These are phyloP conservation scores for Montifringilla adamsi DNA, from an alignment of 2,113 vertebrate genomes.

Conservation along the genomic window DNA sequence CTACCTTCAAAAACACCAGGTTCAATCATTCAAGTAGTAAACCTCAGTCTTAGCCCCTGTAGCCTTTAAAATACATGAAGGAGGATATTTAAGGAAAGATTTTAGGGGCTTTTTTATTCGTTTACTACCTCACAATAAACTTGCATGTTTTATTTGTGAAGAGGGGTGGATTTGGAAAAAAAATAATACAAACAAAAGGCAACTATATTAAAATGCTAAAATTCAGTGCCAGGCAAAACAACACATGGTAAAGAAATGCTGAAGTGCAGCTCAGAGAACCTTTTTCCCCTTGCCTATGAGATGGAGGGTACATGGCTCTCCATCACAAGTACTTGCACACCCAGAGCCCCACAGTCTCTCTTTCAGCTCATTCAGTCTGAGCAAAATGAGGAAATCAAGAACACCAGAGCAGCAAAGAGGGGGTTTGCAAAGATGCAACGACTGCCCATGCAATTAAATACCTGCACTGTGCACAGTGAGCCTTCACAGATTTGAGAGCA, in stretches of 20 bases:
- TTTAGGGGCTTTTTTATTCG: background rate
- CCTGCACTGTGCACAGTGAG: background rate
- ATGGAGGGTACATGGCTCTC: background rate
- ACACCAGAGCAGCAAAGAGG: background rate
- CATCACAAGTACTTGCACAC: background rate
- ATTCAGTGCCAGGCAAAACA: background rate
- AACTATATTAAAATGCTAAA: background rate
- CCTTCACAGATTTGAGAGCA: background rate
- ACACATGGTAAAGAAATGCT: background rate
- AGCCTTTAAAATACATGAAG: background rate
- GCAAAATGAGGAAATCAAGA: background rate
- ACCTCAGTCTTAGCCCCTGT: background rate
- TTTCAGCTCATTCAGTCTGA: background rate
- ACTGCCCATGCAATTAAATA: background rate
- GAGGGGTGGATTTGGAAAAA: accelerated
- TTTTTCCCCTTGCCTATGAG: background rate
- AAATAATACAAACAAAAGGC: background rate
- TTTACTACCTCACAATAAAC: background rate
- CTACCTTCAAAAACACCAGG: background rate
- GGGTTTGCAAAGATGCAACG: background rate
- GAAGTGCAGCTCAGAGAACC: background rate
- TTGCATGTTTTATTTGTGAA: background rate
- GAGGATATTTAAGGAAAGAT: background rate
- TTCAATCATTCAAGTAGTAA: background rate
- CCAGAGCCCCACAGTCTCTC: background rate